Evolutionary conservation across 2,113 vertebrate species (phyloP).

Genomic region (Cebus imitator): DNA sequence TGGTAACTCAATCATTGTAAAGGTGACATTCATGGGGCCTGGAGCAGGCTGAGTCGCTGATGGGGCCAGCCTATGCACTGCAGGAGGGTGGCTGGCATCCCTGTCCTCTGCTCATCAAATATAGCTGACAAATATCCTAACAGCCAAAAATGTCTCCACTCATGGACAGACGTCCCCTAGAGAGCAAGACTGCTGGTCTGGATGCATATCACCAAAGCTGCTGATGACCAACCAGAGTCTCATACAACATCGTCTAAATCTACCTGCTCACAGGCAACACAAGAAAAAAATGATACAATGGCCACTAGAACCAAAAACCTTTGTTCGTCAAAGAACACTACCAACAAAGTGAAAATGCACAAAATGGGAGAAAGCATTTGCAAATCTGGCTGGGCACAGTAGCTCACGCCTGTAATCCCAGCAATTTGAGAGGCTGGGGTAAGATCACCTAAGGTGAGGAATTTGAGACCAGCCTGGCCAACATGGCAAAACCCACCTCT

Average conservation of each 20-base stretch:
- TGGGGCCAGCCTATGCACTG: neutral
- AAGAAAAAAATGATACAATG: neutral
- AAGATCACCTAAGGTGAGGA: neutral
- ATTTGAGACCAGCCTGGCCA: neutral
- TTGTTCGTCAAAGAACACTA: neutral
- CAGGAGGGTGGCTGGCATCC: neutral
- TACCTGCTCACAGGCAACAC: neutral
- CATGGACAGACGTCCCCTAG: neutral
- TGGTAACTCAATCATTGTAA: neutral
- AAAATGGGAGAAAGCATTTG: neutral
- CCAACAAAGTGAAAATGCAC: neutral
- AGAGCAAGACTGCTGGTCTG: neutral
- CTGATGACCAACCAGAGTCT: neutral
- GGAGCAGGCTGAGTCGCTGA: neutral
- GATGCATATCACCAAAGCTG: neutral
- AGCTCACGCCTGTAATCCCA: neutral
- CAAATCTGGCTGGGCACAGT: rapidly evolving
- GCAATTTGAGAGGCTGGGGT: neutral
- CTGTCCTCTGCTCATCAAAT: no score
- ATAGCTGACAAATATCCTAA: neutral
- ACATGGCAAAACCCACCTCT: neutral
- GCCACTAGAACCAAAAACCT: neutral
- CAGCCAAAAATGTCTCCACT: neutral
- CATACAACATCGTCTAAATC: neutral
- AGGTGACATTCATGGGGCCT: neutral